Conservation (phyloP, 2,113 vertebrate genomes). For the Perognathus longimembris region DNA sequence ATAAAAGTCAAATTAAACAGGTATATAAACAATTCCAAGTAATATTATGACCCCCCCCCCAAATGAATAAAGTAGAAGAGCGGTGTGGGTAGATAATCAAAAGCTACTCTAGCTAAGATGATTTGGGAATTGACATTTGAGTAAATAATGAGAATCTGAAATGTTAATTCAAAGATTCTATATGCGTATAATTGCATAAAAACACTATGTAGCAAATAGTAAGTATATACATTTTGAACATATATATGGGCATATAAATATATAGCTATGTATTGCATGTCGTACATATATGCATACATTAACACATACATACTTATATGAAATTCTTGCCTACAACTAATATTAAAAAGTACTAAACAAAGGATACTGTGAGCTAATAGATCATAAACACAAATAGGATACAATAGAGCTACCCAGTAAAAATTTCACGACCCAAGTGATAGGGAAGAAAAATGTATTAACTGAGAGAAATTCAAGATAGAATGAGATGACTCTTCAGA, state of each 20-base stretch:
- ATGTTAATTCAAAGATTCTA: neutral
- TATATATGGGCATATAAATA: neutral
- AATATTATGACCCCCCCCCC: neutral
- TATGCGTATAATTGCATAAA: neutral
- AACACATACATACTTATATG: neutral
- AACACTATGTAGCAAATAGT: rapidly evolving
- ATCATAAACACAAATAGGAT: neutral
- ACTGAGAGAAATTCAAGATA: neutral
- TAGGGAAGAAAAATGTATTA: neutral
- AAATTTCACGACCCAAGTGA: neutral
- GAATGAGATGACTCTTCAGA: slow-evolving; percentile 4
- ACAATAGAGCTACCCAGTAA: neutral
- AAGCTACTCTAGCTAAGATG: neutral
- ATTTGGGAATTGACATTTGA: neutral
- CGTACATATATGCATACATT: neutral
- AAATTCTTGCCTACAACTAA: neutral
- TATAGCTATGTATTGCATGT: neutral
- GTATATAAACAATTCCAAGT: neutral
- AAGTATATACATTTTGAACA: neutral
- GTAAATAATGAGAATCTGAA: neutral
- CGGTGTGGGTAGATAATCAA: neutral
- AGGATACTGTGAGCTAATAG: no score
- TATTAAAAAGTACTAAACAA: neutral
- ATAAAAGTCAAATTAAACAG: neutral
- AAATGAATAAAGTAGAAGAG: neutral